Base-by-base conservation (phyloP, 2,797 vertebrate species). In the Decapterus maruadsi region DNA sequence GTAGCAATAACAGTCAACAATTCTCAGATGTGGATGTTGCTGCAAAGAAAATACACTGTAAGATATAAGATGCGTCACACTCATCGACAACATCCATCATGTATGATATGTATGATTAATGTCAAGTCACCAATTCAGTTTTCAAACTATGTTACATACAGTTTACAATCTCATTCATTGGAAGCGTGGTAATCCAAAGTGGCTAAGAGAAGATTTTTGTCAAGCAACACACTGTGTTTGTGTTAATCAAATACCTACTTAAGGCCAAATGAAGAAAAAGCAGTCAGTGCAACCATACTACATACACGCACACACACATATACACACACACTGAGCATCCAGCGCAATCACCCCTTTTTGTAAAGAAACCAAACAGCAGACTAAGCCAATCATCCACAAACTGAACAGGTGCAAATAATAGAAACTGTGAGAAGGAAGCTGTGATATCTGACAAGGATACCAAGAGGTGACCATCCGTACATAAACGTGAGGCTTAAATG, bases 301-400 rank as follows among this genome's bases (percentile, higher is more conserved):
- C 34, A 36, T 7, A 36, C 7, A 36, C 34, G 8, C 34, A 36
- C 8, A 50, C 1, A 58, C 45, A 65, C 6, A 36, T 7, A 36
- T 1, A 36, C 34, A 36, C 34, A 36, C 8, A 50, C 1, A 58
- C 45, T 62, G 6, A 63, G 31, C 14, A 0, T 73, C 77, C 77
- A 75, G 75, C 79, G 85, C 72, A 57, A 85, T 87, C 62, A 78
- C 2, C 56, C 66, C 40, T 19, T 64, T 17, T 14, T 22, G 16
- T 19, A 34, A 61, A 38, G 19, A 69, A 72, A 68, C 19, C 9
- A 54, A 83, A 79, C 14, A 9, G 51, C 26, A 51, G 22, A 2
- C 36, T 53, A 68, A 64, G 46, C 60, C 68, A 42, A 43, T 51
- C 31, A 29, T 74, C 45, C 26, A 57, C 66, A 72, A 61, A 69